Evolutionary conservation across 2,797 vertebrate species (phyloP), one percentile per base, ranked within the genome.

Genomic region (Hyperoplus immaculatus): DNA sequence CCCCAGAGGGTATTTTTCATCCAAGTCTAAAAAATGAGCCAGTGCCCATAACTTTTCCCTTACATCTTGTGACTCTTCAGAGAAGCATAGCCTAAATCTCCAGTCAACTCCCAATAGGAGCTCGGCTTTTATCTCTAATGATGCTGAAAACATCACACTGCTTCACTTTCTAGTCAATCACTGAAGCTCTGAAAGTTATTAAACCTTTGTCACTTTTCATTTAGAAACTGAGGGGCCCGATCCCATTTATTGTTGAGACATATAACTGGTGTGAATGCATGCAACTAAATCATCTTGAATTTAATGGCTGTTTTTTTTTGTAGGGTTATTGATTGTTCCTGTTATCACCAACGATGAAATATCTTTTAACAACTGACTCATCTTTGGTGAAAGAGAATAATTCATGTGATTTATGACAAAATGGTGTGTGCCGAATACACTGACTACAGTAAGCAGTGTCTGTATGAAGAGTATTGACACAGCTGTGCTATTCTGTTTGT

Each of bases 11-110:
- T 69, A 69, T 81, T 83, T 85, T 86, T 77, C 68, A 76, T 87
- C 59, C 42, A 45, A 69, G 74, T 74, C 76, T 46, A 39, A 42
- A 83, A 69, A 77, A 75, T 29, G 57, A 89, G 64, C 75, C 81
- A 82, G 57, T 74, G 78, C 74, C 65, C 66, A 56, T 10, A 77
- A 89, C 69, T 51, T 88, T 78, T 82, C 51, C 29, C 57, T 86
- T 78, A 75, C 85, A 88, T 91, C 75, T 89, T 76, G 74, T 72
- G 69, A 82, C 63, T 87, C 79, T 89, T 90, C 78, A 88, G 78
- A 87, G 68, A 85, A 89, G 42, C 64, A 66, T 50, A 80, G 57
- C 18, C 66, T 79, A 45, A 77, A 77, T 86, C 66, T 79, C 70
- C 39, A 75, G 54, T 84, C 69, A 70, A 56, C 45, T 80, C 86